A percentile compares a stretch with the other conserved stretches of the same genome.
Evolutionary conservation across 2,797 vertebrate species (phyloP).

Genomic region (Intellagama lesueurii): DNA sequence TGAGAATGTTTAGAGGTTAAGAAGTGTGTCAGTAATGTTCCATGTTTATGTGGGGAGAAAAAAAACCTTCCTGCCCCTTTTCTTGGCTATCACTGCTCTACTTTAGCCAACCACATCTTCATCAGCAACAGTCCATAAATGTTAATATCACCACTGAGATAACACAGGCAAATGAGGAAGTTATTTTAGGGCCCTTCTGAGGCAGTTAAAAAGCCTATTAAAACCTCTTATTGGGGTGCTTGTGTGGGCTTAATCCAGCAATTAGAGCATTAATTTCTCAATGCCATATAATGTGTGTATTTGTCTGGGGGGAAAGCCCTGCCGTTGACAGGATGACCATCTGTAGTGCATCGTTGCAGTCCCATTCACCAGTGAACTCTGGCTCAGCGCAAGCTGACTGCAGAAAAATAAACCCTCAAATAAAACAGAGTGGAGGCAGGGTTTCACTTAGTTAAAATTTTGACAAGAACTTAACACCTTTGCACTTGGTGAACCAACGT

Average conservation of each 20-base stretch:
- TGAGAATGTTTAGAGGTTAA: not conserved
- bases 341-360: not conserved
- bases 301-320: not conserved
- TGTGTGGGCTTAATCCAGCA: not conserved
- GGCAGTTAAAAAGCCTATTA: not conserved
- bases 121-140: not conserved
- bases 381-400: not conserved
- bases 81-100: fast-evolving
- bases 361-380: not conserved
- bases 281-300: not conserved
- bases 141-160: not conserved
- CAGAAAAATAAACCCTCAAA: not conserved
- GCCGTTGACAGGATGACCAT: not conserved
- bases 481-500: no score
- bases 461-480: no score
- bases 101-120: not conserved
- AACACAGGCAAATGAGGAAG: not conserved
- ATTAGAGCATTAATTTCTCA: not conserved
- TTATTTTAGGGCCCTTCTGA: not conserved
- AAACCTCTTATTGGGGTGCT: not conserved
- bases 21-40: not conserved
- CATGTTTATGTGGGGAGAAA: not conserved
- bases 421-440: not conserved
- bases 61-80: not conserved
- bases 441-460: no score